Evolutionary conservation across 2,113 vertebrate species (phyloP).

Genomic region (Neolamprologus longior): DNA sequence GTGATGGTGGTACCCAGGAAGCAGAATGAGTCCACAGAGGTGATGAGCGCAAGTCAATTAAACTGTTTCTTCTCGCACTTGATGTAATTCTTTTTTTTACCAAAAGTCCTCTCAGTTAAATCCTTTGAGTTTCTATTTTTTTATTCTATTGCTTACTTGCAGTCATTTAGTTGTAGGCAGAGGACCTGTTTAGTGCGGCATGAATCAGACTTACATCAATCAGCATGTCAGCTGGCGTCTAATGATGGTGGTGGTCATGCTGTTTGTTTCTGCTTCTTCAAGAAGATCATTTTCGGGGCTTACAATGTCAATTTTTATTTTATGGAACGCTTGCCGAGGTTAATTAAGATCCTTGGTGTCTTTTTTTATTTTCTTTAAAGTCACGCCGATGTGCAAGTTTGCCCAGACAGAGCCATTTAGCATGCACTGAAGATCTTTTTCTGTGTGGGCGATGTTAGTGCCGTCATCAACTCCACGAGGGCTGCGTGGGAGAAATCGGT

Average conservation of each 20-base stretch:
- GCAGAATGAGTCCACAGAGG: accelerated
- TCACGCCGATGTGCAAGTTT: not conserved
- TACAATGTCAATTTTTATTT: not conserved
- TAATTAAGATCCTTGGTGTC: not conserved
- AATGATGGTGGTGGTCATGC: not conserved
- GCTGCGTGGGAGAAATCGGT: not conserved
- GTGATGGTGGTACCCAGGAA: too few relatives aligned
- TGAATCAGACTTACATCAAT: not conserved
- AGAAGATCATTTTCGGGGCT: not conserved
- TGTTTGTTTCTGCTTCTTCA: not conserved
- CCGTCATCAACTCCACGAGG: not conserved
- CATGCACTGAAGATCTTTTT: not conserved
- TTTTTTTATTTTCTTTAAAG: not conserved
- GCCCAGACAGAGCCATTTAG: not conserved
- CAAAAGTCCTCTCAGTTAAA: not conserved
- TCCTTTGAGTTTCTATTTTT: not conserved
- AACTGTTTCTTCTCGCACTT: not conserved
- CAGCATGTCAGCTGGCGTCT: accelerated
- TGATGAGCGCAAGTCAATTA: not conserved
- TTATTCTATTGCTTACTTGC: not conserved
- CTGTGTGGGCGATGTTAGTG: not conserved
- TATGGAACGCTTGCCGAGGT: not conserved
- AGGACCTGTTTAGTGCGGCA: not conserved
- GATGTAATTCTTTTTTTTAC: not conserved
- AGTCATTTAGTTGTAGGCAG: not conserved